A percentile compares a stretch with the other conserved stretches of the same genome.
Evolutionary conservation across 2,888 invertebrate genomes (phyloP).

Genomic region (Escarpia spicata): DNA sequence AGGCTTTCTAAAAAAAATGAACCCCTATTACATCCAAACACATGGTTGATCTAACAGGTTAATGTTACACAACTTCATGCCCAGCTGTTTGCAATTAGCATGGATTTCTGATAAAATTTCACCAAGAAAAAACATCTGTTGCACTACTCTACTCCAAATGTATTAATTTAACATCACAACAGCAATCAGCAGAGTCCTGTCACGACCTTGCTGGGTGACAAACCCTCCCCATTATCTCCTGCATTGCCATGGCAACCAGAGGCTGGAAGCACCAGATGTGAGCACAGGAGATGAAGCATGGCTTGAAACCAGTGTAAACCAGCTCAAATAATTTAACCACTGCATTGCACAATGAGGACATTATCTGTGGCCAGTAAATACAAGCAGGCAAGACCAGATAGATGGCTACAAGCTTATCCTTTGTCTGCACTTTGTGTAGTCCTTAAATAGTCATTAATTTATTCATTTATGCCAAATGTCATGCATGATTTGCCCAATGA

Average conservation of each 20-base stretch:
- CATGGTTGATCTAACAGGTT: not conserved
- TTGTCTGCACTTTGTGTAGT: not conserved
- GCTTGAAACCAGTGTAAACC: not conserved
- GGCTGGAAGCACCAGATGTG: not conserved
- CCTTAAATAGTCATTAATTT: not conserved
- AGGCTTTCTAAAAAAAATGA: not conserved
- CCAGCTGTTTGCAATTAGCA: not conserved
- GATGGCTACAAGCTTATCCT: not conserved
- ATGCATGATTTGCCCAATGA: not conserved
- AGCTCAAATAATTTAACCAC: not conserved
- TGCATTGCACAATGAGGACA: not conserved
- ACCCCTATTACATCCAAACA: not conserved
- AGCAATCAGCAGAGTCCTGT: not conserved
- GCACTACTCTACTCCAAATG: not conserved
- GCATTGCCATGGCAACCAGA: not conserved
- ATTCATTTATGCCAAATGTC: not conserved
- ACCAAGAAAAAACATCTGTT: not conserved
- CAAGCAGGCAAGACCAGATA: not conserved
- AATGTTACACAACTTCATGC: not conserved
- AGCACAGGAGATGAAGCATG: not conserved
- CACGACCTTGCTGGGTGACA: not conserved
- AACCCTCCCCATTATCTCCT: conserved; percentile 12
- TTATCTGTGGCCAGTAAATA: not conserved
- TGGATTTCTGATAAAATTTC: not conserved
- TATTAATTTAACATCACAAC: not conserved